Percentiles rank a stretch among this genome's conserved stretches.
phyloP scores from a whole-genome alignment of 2,113 vertebrate species.

The Ammodytes dubius region DNA sequence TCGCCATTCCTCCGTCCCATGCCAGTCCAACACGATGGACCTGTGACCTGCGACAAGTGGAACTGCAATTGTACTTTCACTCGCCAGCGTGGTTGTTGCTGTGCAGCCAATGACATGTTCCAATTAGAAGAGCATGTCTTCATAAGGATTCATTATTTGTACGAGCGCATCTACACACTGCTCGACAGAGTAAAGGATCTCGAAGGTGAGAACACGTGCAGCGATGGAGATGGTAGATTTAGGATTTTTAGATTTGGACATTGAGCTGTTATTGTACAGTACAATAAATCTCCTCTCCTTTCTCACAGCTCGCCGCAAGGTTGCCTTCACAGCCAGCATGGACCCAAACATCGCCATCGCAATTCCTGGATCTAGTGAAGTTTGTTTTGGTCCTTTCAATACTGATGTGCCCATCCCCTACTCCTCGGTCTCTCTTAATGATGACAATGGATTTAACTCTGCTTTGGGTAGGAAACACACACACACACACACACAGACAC shows the following conservation, averaged over 20 bases:
- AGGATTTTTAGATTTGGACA: not conserved
- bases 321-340: slow-evolving; percentile 77
- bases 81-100: slow-evolving; percentile 80
- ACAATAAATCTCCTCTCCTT: not conserved
- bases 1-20: not conserved
- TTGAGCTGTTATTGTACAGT: not conserved
- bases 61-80: slow-evolving; percentile 80
- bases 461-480: slow-evolving; percentile 71
- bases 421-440: slow-evolving; percentile 63
- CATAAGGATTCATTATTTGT: slow-evolving; percentile 37
- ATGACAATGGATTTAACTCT: slow-evolving; percentile 75
- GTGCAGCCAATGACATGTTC: slow-evolving; percentile 64
- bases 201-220: slow-evolving; percentile 61
- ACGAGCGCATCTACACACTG: slow-evolving; percentile 36
- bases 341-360: not conserved
- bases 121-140: slow-evolving; percentile 64
- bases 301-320: slow-evolving; percentile 53
- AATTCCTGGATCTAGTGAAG: not conserved
- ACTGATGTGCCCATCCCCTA: slow-evolving; percentile 77
- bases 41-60: slow-evolving; percentile 69
- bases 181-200: slow-evolving; percentile 20
- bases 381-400: slow-evolving; percentile 83
- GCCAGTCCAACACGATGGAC: slow-evolving; percentile 43
- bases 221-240: not conserved
- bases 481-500: slow-evolving; percentile 11